These are phyloP conservation scores for Ptyas mucosa DNA, from an alignment of 2,113 vertebrate species.

Conservation along the genomic window DNA sequence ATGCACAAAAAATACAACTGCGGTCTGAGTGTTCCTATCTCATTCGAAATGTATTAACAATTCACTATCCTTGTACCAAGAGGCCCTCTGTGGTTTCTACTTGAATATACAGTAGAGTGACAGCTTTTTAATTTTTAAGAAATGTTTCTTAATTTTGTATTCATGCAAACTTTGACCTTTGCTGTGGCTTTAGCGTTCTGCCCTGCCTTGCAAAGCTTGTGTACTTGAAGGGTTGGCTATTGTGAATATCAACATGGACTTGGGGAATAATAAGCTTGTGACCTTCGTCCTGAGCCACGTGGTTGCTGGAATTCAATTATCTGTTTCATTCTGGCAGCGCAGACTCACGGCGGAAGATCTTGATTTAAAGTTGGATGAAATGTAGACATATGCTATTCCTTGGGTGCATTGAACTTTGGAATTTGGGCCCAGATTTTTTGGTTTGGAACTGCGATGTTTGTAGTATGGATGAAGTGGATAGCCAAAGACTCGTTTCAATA, in stretches of 20 bases:
- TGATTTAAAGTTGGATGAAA: neutral
- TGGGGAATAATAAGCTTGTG: neutral
- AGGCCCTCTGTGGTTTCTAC: neutral
- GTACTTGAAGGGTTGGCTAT: neutral
- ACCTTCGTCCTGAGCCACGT: neutral
- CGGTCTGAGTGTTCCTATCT: constrained; percentile 19
- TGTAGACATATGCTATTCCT: neutral
- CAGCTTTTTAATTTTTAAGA: neutral
- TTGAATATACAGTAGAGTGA: neutral
- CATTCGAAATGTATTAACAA: constrained; percentile 15
- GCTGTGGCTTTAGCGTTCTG: neutral
- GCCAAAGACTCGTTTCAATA: neutral
- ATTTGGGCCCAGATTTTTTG: neutral
- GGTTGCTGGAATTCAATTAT: neutral
- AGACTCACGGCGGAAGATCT: neutral
- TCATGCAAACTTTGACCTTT: constrained; percentile 1
- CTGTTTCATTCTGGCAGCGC: neutral
- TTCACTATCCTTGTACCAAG: neutral
- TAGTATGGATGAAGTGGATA: neutral
- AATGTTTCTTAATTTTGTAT: neutral
- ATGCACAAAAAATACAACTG: neutral
- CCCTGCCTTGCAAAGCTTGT: neutral
- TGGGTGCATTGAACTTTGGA: neutral
- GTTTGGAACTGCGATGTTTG: accelerated
- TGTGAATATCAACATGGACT: neutral